Percentiles rank a stretch among this genome's conserved stretches.
Conservation (phyloP, 2,797 vertebrate genomes). For the Columba guinea region DNA sequence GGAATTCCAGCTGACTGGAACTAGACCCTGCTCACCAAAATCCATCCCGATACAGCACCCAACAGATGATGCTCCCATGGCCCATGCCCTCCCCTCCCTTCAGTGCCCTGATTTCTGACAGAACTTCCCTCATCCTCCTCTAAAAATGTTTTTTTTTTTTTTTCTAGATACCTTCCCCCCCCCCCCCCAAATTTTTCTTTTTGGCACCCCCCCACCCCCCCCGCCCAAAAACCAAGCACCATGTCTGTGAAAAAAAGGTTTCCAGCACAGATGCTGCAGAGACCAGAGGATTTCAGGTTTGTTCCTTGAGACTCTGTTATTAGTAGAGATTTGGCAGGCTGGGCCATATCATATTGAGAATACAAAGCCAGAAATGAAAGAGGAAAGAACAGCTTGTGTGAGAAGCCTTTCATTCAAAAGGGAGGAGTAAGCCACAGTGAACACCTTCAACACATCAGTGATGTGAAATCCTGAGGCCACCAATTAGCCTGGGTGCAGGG, state of each 20-base stretch:
- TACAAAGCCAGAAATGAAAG: constrained; percentile 45
- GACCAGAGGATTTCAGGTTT: not conserved
- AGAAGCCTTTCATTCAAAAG: constrained; percentile 19
- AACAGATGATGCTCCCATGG: not conserved
- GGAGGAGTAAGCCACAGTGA: not conserved
- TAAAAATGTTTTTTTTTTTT: not conserved
- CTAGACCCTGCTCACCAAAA: not conserved
- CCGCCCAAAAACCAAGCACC: not conserved
- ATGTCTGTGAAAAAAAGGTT: not conserved
- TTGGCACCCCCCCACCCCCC: not conserved
- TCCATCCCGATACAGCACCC: not conserved
- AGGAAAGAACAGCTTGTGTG: not conserved
- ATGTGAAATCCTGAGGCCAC: not conserved
- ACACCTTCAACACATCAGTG: not conserved
- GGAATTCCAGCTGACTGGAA: not conserved
- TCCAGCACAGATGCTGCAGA: not conserved
- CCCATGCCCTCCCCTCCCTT: not conserved
- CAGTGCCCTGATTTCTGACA: not conserved
- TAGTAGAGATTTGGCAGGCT: not conserved
- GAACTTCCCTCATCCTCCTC: not conserved
- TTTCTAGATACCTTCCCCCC: not conserved
- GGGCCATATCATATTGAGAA: not conserved
- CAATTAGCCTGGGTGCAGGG: not conserved
- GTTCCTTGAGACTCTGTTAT: not conserved
- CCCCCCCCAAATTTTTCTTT: not conserved